A percentile compares a stretch with the other conserved stretches of the same genome.
Conservation (phyloP, 2,888 invertebrate genomes). For the Willowsia nigromaculata region DNA sequence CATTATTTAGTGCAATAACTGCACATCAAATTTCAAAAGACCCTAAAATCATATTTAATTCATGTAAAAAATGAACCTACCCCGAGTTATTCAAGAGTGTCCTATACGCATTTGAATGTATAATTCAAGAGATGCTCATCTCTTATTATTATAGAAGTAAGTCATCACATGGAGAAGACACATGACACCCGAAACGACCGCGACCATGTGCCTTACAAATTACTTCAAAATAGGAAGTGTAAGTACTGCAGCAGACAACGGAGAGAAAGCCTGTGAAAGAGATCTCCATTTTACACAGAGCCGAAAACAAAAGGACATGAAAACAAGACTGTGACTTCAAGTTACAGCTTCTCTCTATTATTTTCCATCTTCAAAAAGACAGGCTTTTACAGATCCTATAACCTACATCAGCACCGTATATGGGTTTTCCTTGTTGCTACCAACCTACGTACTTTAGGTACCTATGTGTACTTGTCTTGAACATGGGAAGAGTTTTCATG, state of each 20-base stretch:
- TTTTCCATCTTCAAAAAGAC: background rate
- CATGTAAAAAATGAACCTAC: too few species aligned
- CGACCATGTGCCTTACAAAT: background rate
- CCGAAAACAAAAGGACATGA: background rate
- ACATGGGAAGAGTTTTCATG: background rate
- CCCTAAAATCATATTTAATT: too few species aligned
- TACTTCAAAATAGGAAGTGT: too few species aligned
- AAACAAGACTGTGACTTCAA: background rate
- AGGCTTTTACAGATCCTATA: background rate
- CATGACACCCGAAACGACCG: background rate
- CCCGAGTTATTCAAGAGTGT: background rate
- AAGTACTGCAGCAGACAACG: too few species aligned
- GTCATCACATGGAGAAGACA: background rate
- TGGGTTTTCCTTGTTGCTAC: background rate
- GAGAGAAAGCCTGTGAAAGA: background rate
- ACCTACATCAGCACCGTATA: background rate
- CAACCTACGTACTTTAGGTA: background rate
- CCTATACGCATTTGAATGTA: background rate
- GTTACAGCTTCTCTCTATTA: background rate
- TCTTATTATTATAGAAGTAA: background rate
- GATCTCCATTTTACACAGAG: background rate
- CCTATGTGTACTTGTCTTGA: too few species aligned
- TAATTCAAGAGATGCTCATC: background rate
- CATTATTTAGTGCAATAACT: too few species aligned
- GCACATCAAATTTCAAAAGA: too few species aligned